phyloP scores from a whole-genome alignment of 2,797 vertebrate species.

The Xerus rutilus region DNA sequence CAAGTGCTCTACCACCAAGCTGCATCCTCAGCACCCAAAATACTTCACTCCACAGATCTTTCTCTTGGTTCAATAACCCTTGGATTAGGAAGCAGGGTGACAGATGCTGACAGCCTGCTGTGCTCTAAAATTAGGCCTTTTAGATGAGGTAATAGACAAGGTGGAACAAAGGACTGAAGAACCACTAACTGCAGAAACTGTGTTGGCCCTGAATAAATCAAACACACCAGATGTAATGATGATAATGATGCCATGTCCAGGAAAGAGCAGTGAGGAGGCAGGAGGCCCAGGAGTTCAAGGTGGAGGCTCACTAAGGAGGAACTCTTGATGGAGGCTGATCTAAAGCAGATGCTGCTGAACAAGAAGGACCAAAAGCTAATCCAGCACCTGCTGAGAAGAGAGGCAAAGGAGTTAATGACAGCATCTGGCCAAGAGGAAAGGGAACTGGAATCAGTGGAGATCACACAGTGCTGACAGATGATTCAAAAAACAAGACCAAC shows the following conservation, averaged over 20 bases:
- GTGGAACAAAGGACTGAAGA: neutral
- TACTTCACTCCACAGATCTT: neutral
- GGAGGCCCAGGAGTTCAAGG: neutral
- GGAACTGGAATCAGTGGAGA: neutral
- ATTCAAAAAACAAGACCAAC: neutral
- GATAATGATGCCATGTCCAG: neutral
- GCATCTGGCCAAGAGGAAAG: neutral
- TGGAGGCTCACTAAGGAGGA: neutral
- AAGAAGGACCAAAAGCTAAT: neutral
- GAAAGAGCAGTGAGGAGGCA: neutral
- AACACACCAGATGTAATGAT: neutral
- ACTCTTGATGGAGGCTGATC: neutral
- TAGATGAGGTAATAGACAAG: neutral
- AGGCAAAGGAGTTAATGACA: neutral
- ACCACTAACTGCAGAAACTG: neutral
- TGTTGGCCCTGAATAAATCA: neutral
- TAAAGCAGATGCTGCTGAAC: conserved; percentile 14
- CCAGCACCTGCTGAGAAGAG: neutral
- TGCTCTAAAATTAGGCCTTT: neutral
- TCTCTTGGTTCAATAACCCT: neutral
- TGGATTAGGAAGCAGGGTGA: neutral
- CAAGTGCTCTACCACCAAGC: neutral
- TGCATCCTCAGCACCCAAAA: neutral
- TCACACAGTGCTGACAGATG: neutral
- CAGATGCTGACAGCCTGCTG: neutral